Evolutionary conservation across 2,888 invertebrate species (phyloP).

Genomic region (Brachypterus glaber): DNA sequence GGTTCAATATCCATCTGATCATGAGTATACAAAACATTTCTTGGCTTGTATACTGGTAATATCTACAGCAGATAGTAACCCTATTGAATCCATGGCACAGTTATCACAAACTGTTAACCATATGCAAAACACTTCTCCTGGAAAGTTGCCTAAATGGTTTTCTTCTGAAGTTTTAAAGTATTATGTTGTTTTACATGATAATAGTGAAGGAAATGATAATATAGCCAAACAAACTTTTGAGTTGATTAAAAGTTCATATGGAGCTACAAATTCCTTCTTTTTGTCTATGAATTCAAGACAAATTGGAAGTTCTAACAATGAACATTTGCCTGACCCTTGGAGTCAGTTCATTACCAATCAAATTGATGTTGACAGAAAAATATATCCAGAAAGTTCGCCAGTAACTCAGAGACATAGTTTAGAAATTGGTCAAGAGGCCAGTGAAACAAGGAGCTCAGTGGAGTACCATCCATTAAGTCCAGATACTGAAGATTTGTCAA

Average conservation of each 20-base stretch:
- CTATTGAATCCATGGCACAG: constrained; percentile 71
- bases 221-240: constrained; percentile 78
- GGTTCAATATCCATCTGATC: constrained; percentile 83
- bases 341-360: constrained; percentile 59
- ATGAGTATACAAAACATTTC: constrained; percentile 91
- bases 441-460: constrained; percentile 29
- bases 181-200: constrained; percentile 85
- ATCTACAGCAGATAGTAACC: constrained; percentile 63
- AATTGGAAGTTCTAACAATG: constrained; percentile 42
- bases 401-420: constrained; percentile 30
- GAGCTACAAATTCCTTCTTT: constrained; percentile 78
- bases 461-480: constrained; percentile 68
- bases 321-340: constrained; percentile 76
- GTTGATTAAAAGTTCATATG: constrained; percentile 78
- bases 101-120: constrained; percentile 73
- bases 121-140: constrained; percentile 59
- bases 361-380: constrained; percentile 28
- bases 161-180: constrained; percentile 73
- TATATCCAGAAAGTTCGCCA: constrained; percentile 30
- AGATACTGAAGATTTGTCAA: constrained; percentile 44
- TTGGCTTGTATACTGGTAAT: constrained; percentile 72
- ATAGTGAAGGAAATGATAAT: constrained; percentile 59
- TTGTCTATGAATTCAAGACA: constrained; percentile 80
- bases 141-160: constrained; percentile 77
- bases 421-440: constrained; percentile 46